These are phyloP conservation scores for Philaethria dido DNA, from an alignment of 2,888 invertebrate species.

Conservation along the genomic window DNA sequence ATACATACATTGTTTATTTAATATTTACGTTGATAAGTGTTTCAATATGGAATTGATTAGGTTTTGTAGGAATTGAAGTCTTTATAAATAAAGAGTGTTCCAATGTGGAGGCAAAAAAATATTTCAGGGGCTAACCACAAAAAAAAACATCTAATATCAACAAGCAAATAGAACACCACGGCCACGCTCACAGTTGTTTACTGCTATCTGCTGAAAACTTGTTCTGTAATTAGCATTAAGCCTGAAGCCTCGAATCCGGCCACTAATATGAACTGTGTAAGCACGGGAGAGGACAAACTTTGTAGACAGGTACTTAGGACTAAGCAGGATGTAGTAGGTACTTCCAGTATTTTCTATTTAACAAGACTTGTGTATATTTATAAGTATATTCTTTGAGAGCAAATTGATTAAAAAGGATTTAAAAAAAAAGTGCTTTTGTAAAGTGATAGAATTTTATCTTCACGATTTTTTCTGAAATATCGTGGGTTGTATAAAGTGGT, in stretches of 20 bases:
- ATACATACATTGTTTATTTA: too few species aligned
- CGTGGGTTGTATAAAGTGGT: too few species aligned
- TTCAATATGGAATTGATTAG: too few species aligned
- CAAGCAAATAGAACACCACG: not conserved
- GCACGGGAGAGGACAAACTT: constrained; percentile 30
- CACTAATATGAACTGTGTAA: constrained; percentile 31
- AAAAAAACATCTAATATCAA: not conserved
- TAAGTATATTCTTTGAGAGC: too few species aligned
- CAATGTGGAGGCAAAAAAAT: not conserved
- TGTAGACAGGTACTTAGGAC: constrained; percentile 39
- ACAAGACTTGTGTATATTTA: constrained; percentile 12
- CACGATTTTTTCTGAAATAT: too few species aligned
- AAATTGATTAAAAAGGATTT: too few species aligned
- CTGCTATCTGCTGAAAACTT: constrained; percentile 29
- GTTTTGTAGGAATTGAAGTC: too few species aligned
- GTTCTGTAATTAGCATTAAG: constrained; percentile 36
- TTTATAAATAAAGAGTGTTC: too few species aligned
- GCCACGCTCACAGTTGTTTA: constrained; percentile 20
- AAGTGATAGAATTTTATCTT: too few species aligned
- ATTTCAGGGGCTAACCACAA: not conserved
- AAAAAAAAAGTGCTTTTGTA: too few species aligned
- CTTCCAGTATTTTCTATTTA: constrained; percentile 20
- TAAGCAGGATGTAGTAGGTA: constrained; percentile 20
- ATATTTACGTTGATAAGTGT: too few species aligned
- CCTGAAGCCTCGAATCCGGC: constrained; percentile 30